phyloP scores from a whole-genome alignment of 2,113 vertebrate species.

The Rostratula benghalensis region DNA sequence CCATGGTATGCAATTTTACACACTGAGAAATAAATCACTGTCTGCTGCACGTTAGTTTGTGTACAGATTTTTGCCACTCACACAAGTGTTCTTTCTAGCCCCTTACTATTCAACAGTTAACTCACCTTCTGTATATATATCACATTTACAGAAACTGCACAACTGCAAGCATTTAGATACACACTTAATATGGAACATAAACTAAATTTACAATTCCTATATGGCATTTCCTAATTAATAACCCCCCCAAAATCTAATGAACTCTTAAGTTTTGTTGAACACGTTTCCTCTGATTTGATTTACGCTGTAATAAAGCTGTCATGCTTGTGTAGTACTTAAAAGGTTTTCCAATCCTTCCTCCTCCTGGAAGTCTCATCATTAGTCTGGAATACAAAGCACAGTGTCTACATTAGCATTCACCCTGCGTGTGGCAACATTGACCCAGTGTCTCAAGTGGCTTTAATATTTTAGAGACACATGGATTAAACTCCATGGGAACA shows the following conservation, averaged over 20 bases:
- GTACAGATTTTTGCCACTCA: not conserved
- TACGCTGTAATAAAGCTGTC: not conserved
- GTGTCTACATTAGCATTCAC: not conserved
- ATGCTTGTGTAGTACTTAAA: not conserved
- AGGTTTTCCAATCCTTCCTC: not conserved
- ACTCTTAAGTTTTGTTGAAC: not conserved
- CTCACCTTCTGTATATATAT: not conserved
- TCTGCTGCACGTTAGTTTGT: not conserved
- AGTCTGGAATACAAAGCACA: not conserved
- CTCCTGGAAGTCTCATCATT: not conserved
- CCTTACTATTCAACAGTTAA: not conserved
- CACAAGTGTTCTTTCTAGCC: not conserved
- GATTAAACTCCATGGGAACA: constrained; percentile 55
- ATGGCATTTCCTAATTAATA: not conserved
- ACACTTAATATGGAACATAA: not conserved
- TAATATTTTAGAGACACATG: not conserved
- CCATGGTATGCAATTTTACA: not conserved
- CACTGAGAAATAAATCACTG: not conserved
- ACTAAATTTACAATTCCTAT: not conserved
- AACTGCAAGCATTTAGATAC: not conserved
- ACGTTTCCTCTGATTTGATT: not conserved
- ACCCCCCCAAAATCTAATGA: fast-evolving
- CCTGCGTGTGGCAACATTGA: not conserved
- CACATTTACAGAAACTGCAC: not conserved
- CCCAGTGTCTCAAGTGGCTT: not conserved